These are phyloP conservation scores for Peromyscus leucopus DNA, from an alignment of 2,113 vertebrate genomes.

Conservation along the genomic window DNA sequence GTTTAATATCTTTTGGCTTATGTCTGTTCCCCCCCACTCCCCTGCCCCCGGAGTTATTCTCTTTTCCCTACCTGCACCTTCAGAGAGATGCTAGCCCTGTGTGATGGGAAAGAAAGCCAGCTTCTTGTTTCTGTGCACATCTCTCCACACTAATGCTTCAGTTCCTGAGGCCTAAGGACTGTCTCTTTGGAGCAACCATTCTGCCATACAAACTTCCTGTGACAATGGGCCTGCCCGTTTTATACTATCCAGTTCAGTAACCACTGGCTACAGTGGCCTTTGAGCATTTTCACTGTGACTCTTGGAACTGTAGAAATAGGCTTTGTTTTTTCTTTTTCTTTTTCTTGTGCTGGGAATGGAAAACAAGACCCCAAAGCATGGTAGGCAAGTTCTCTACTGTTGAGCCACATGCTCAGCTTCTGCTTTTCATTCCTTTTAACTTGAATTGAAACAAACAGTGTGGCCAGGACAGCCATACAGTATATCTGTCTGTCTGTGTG, in stretches of 20 bases:
- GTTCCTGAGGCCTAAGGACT: neutral
- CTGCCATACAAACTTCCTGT: neutral
- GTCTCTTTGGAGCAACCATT: neutral
- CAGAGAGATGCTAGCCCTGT: neutral
- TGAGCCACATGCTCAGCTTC: neutral
- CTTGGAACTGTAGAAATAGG: neutral
- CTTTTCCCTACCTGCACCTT: neutral
- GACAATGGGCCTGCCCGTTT: neutral
- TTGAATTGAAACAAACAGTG: neutral
- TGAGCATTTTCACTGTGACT: neutral
- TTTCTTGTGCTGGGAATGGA: neutral
- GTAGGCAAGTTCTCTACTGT: neutral
- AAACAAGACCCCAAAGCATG: neutral
- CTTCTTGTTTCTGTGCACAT: neutral
- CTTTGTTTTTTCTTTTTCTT: neutral
- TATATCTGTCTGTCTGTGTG: neutral
- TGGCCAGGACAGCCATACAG: neutral
- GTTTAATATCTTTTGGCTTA: neutral
- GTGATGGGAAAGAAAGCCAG: rapidly evolving
- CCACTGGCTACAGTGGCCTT: neutral
- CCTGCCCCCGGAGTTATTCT: neutral
- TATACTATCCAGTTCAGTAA: neutral
- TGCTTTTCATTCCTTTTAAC: neutral
- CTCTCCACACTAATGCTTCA: neutral
- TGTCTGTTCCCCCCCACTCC: too few species aligned